Conservation (phyloP, 2,888 invertebrate genomes). For the Eledone cirrhosa region DNA sequence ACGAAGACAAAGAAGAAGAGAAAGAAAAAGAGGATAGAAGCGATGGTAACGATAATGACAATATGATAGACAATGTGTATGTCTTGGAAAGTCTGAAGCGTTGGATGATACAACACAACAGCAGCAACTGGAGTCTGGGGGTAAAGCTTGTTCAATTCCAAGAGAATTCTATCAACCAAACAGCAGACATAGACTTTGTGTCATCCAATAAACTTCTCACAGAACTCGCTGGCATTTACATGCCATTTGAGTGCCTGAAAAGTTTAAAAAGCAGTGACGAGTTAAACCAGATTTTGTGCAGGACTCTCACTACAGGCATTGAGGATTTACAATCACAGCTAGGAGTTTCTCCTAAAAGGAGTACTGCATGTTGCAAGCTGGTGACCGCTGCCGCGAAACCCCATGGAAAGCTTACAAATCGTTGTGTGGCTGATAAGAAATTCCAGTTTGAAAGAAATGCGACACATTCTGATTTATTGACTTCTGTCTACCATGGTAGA, state of each 20-base stretch:
- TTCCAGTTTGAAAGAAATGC: no score
- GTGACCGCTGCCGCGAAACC: no score
- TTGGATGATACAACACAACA: conserved; percentile 15
- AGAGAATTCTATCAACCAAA: background rate
- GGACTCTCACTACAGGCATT: background rate
- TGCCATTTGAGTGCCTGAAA: background rate
- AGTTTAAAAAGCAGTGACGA: background rate
- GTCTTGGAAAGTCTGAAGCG: background rate
- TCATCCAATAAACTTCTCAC: background rate
- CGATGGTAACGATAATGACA: background rate
- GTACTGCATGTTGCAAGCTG: no score
- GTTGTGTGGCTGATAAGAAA: no score
- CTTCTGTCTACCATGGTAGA: no score
- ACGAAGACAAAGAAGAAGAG: background rate
- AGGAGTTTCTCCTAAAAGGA: background rate
- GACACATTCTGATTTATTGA: no score
- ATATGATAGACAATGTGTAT: background rate
- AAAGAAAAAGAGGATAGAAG: background rate
- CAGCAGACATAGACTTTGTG: background rate
- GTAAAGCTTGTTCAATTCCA: conserved; percentile 17
- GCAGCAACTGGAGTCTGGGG: conserved; percentile 22
- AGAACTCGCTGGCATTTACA: background rate
- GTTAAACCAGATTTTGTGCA: background rate
- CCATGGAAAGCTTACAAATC: no score
- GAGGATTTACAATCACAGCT: background rate